Base-by-base conservation (phyloP, 1,140 invertebrate species). In the Oryzaephilus surinamensis region DNA sequence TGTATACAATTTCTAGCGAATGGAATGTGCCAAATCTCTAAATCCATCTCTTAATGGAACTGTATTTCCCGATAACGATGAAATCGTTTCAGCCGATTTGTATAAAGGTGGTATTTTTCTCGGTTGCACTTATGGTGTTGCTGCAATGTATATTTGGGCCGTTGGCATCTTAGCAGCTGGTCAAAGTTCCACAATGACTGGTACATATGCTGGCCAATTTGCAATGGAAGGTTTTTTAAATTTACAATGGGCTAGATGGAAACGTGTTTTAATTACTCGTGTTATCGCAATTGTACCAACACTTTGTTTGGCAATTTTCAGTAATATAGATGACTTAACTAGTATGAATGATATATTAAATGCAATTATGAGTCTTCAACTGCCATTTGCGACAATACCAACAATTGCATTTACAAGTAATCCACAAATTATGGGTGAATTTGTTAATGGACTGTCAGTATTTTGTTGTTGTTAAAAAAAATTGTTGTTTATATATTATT, bases 111-210 rank as follows among this genome's bases (percentile, higher is more conserved):
- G 87, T 5, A 73, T 91, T 20, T 91, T 83, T 53, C 66, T 94
- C 3, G 89, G 89, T 7, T 93, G 88, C 60, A 69, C 78, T 34
- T 94, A 86, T 63, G 90, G 90, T 5, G 54, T 74, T 2, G 67
- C 71, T 1, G 84, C 86, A 1, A 81, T 92, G 76, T 88, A 89
- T 51, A 85, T 94, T 50, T 94, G 90, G 90, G 88, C 81, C 1
- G 70, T 93, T 26, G 90, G 90, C 28, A 91, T 94, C 55, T 64
- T 94, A 41, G 90, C 90, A 27, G 87, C 88, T 37, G 90, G 89
- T 19, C 88, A 94, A 60, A 87, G 82, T 50, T 91, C 85, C n/a
- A 94, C 89, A 2, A 94, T 90, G 84, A 89, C 86, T 2, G 81
- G 57, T 20, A 84, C 80, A 4, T 84, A 84, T 52, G 77, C 79